Base-by-base conservation (phyloP, 2,113 vertebrate genomes). In the Hyla sarda region DNA sequence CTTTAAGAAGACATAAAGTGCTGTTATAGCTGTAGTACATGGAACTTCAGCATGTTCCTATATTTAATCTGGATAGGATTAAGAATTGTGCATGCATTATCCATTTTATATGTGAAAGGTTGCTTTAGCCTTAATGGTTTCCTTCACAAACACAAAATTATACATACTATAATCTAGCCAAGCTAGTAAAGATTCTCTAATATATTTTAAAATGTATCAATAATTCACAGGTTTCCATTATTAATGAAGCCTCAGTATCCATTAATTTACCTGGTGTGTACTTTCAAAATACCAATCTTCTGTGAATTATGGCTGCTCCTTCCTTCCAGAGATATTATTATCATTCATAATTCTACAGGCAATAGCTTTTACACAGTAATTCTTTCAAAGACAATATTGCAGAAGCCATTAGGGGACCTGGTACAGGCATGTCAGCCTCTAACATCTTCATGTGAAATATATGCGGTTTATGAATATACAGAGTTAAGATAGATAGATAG, bases 261-360 rank as follows among this genome's bases (percentile, higher is more conserved):
- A 81, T 56, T 83, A 85, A 86, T 88, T 90, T 91, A 89, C 72
- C 34, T 90, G 79, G 80, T 83, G 79, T 58, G 52, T 69, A 52
- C 85, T 75, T 78, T 90, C 47, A 87, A 85, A 88, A 88, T 83
- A 50, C 86, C 83, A 45, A 23, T 88, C 74, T 86, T 82, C 28
- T 48, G 60, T 52, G 13, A 58, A 81, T 10, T 50, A 86, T 82
- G 56, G 52, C 77, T 47, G 25, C 34, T 74, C 67, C 67, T 82
- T 74, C 67, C 67, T 82, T 48, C 41, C 32, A 60, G 77, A 41
- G 50, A 86, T 62, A 73, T 85, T 78, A 65, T 58, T 74, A 74
- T 81, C 85, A 86, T 82, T 86, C 77, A 82, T 73, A 86, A 86
- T 82, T 86, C 79, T 74, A 30, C 11, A 74, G 78, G n/a, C 78